phyloP scores from a whole-genome alignment of 2,797 vertebrate genomes.

The Xenentodon cancila region DNA sequence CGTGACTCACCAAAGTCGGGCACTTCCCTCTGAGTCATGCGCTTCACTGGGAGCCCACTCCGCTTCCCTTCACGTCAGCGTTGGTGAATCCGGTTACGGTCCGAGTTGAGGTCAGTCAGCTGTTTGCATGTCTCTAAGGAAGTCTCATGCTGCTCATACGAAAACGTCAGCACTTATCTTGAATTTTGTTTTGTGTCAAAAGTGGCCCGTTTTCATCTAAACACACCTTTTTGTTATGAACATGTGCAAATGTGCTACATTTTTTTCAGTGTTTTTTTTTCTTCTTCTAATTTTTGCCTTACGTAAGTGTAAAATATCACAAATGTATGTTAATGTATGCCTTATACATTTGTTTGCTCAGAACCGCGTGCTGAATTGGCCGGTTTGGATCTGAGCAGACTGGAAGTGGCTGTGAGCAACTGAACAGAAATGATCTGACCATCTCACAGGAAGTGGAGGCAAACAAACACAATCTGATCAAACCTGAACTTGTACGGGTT shows the following conservation, averaged over 20 bases:
- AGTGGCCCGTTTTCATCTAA: background rate
- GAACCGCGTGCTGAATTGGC: background rate
- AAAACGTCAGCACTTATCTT: conserved; percentile 17
- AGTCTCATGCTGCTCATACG: conserved; percentile 15
- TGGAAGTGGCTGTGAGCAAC: too few species aligned
- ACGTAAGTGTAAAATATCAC: background rate
- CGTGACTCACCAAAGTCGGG: conserved; percentile 5
- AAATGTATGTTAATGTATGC: conserved; percentile 20
- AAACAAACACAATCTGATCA: background rate
- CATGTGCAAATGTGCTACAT: background rate
- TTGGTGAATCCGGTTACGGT: conserved; percentile 21
- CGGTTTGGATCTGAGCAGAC: conserved; percentile 5
- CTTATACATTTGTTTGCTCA: conserved; percentile 34
- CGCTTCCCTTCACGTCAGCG: conserved; percentile 40
- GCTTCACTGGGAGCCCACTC: conserved; percentile 13
- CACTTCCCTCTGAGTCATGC: conserved; percentile 58
- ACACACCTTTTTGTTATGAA: background rate
- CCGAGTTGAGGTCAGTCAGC: conserved; percentile 41
- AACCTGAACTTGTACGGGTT: too few species aligned
- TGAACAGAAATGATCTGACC: too few species aligned
- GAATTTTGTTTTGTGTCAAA: background rate
- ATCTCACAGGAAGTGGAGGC: too few species aligned
- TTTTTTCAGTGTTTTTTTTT: too few species aligned
- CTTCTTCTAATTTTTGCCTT: background rate
- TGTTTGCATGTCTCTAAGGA: conserved; percentile 25